Evolutionary conservation across 2,797 vertebrate species (phyloP).

Genomic region (Loris lydekkerianus): DNA sequence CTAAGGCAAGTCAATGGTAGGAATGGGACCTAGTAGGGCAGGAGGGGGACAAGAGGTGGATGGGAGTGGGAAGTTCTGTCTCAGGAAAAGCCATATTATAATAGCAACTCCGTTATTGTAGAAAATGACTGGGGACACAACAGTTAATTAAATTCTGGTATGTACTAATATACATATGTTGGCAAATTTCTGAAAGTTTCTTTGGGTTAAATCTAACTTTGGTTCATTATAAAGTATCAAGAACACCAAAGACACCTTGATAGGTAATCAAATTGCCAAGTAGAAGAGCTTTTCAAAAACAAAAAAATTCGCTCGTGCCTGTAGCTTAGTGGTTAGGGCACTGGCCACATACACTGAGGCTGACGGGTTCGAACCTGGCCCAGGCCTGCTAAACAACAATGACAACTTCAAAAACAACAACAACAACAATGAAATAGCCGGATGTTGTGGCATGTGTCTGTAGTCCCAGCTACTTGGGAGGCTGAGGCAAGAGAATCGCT

Average conservation of each 20-base stretch:
- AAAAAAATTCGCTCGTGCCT: not conserved
- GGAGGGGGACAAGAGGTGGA: too few species aligned
- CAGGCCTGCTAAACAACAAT: too few species aligned
- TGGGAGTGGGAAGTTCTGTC: not conserved
- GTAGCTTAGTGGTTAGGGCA: too few species aligned
- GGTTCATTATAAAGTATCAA: not conserved
- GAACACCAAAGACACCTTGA: conserved; percentile 8
- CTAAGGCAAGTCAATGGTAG: not conserved
- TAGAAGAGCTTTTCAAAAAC: conserved; percentile 33
- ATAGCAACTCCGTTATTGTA: not conserved
- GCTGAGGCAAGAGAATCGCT: too few species aligned
- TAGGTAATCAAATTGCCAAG: not conserved
- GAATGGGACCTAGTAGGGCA: not conserved
- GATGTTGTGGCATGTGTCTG: too few species aligned
- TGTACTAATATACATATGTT: not conserved
- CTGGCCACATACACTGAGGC: too few species aligned
- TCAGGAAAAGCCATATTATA: not conserved
- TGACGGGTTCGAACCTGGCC: too few species aligned
- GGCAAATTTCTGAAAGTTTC: not conserved
- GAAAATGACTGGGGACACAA: not conserved
- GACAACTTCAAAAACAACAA: too few species aligned
- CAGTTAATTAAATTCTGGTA: not conserved
- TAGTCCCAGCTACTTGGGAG: too few species aligned
- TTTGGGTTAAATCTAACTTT: not conserved
- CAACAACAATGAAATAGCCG: too few species aligned